These are phyloP conservation scores for Pheosia gnoma DNA, from an alignment of 2,888 invertebrate genomes.

Conservation along the genomic window DNA sequence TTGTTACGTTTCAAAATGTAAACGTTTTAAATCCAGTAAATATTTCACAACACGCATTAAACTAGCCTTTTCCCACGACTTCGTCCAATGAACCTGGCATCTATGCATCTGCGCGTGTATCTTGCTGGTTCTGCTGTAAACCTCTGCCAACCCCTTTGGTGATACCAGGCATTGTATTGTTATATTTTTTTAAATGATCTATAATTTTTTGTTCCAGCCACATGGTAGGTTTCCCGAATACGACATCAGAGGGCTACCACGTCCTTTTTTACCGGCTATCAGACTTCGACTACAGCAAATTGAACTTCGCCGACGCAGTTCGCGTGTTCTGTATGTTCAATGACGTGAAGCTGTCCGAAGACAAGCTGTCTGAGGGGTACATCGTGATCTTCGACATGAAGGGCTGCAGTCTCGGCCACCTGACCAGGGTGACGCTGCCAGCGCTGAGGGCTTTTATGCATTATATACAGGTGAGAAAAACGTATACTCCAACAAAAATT, in stretches of 20 bases:
- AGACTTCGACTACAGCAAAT: constrained; percentile 85
- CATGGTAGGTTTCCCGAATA: constrained; percentile 85
- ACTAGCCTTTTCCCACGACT: too few species aligned
- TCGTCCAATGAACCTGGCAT: too few species aligned
- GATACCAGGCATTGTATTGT: too few species aligned
- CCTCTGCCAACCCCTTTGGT: too few species aligned
- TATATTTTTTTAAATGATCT: background rate
- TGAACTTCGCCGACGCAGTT: constrained; percentile 86
- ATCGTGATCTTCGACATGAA: constrained; percentile 88
- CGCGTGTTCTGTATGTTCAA: constrained; percentile 88
- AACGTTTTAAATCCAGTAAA: too few species aligned
- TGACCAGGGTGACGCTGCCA: constrained; percentile 86
- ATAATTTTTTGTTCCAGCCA: constrained; percentile 69
- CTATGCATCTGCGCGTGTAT: too few species aligned
- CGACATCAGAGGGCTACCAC: constrained; percentile 85
- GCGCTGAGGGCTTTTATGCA: constrained; percentile 86
- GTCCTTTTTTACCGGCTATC: constrained; percentile 85
- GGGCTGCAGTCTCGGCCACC: constrained; percentile 86
- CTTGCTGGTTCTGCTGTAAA: too few species aligned
- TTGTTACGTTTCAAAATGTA: too few species aligned
- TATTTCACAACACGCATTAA: too few species aligned
- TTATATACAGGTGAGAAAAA: constrained; percentile 84
- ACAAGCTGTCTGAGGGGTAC: constrained; percentile 82
- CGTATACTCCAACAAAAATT: too few species aligned
- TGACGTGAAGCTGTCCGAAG: constrained; percentile 86